Evolutionary conservation across 2,797 vertebrate species (phyloP), one percentile per base, ranked within the genome.

Genomic region (Semotilus atromaculatus): DNA sequence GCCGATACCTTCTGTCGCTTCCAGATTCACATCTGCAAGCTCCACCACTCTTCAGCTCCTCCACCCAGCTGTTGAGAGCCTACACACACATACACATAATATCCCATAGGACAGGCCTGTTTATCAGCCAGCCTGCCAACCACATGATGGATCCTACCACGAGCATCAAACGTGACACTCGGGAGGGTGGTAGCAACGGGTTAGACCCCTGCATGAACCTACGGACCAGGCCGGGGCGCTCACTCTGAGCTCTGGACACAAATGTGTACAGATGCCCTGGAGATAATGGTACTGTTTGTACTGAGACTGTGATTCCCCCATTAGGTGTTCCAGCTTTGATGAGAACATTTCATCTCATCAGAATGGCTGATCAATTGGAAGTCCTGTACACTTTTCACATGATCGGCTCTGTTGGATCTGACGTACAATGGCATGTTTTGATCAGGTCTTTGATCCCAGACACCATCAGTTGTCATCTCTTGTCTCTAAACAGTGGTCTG

Each of bases 141-240:
- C 93, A 94, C 93, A 94, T 95, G 95, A 95, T 94, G 94, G 94
- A 94, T 94, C 93, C 93, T 91, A 93, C 92, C 93, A 93, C 89
- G 92, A 94, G 93, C 93, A 92, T 94, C 93, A 92, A 89, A 94
- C 88, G 78, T 93, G 93, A 94, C 92, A 91, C 90, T 85, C 71
- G 73, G 89, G 85, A 89, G 92, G 91, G 93, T 91, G 90, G 92
- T 88, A 88, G 86, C 88, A 89, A 89, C 86, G 86, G 91, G 90
- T 91, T 90, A 53, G 89, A 88, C 92, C 89, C 90, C 88, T 90
- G 88, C 85, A 78, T 91, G 91, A 93, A 93, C 93, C 92, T 91
- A 87, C 89, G 91, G 91, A 93, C 91, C 90, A 92, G 93, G 90
- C 91, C 85, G 91, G 91, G 89, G 91, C 85, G 85, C 80, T 90